Base-by-base conservation (phyloP, 2,888 invertebrate genomes). In the Tuta absoluta region DNA sequence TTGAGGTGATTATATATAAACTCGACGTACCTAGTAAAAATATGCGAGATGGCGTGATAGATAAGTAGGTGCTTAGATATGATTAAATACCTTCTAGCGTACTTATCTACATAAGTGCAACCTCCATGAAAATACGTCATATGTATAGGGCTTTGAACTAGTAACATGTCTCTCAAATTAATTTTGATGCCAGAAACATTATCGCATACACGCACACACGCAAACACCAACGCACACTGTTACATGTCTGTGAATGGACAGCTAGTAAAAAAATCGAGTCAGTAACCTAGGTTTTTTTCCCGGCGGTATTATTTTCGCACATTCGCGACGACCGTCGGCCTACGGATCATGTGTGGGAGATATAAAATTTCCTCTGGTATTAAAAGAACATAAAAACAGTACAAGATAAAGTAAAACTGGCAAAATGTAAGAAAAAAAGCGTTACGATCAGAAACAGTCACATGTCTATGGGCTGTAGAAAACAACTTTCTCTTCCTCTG, bases 211-310 rank as follows among this genome's bases (percentile, higher is more conserved):
- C 51, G 23, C 23, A 11, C 0, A 12, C 51, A 49, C 8, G 23
- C 12, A 23, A 17, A 19, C 3, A 3, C 51, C 11, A 8, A 51
- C 51, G 11, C 51, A 51, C 23, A 19, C 51, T 23, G 17, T 12
- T 23, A 51, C 23, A 11, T 14, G 17, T 0, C 21, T 14, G 51
- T 63, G 57, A 63, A 63, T 63, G 57, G 63, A 57, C 24, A 11
- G 51, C 19, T 12, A 23, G 51, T 28, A 57, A 62, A 19, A 57
- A 63, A 63, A 57, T 14, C 24, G 28, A 57, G 63, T 63, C 57
- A 41, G 63, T 57, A 57, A 63, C 63, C 63, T 17, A 19, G 23
- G 14, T n/a, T 56, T 63, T 63, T n/a, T 63, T 63, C 28, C 19
- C 12, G 24, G 11, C 11, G 11, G 56, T 56, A 41, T 57, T 63